Conservation (phyloP, 1,140 invertebrate species). For the Euglossa dilemma region DNA sequence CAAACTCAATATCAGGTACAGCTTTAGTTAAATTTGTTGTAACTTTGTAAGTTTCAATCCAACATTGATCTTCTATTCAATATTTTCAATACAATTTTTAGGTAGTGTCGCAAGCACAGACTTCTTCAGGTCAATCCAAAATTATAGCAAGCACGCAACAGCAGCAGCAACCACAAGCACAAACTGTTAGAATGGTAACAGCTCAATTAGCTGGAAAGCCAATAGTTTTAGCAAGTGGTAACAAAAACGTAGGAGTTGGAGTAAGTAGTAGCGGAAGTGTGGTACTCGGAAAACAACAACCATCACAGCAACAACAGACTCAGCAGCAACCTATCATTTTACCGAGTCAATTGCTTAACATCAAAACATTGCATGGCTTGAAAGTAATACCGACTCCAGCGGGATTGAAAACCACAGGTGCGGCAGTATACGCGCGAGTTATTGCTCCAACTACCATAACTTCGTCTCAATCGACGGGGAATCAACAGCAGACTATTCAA, state of each 20-base stretch:
- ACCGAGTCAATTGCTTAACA: constrained; percentile 85
- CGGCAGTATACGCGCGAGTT: constrained; percentile 79
- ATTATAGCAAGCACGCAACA: constrained; percentile 79
- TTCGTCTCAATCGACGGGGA: constrained; percentile 68
- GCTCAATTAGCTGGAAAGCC: constrained; percentile 86
- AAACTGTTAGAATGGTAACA: constrained; percentile 83
- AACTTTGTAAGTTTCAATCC: background rate
- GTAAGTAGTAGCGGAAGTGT: constrained; percentile 71
- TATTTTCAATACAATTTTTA: constrained; percentile 32
- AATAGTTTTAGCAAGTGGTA: constrained; percentile 84
- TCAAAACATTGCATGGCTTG: constrained; percentile 87
- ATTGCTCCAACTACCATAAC: constrained; percentile 79
- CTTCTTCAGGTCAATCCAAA: constrained; percentile 75
- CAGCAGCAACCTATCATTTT: constrained; percentile 84
- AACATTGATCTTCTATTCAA: background rate
- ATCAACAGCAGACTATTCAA: constrained; percentile 66
- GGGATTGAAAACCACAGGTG: constrained; percentile 78
- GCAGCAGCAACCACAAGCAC: constrained; percentile 67
- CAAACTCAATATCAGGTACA: constrained; percentile 80
- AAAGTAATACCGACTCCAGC: constrained; percentile 86
- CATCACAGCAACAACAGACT: constrained; percentile 75
- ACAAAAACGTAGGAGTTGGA: constrained; percentile 79
- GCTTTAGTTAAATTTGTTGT: background rate
- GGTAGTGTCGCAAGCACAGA: constrained; percentile 79
- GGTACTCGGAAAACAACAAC: constrained; percentile 75